Evolutionary conservation across 2,888 invertebrate genomes (phyloP), one percentile per base, ranked within the genome.

Genomic region (Neocrepidodera transversa): DNA sequence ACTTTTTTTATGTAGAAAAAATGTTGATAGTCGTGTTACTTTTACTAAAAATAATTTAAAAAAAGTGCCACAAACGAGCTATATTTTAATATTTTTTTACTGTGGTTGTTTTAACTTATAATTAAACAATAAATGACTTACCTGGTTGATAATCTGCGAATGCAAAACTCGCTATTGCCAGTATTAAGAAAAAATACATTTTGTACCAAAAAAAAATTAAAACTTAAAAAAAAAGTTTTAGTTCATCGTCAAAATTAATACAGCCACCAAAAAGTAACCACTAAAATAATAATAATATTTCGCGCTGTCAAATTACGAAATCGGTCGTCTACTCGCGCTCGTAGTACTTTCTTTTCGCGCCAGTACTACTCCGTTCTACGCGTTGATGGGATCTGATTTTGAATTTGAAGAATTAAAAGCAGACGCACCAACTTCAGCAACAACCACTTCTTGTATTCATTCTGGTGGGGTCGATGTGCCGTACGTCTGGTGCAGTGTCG

Each of bases 391-490:
- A 14, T 45, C 23, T 45, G 45, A 45, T 8, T 45, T 45, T 28
- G 45, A 18, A 23, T 54, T 54, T 45, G 54, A 58, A n/a, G n/a
- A n/a, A n/a, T 38, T 38, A 40, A 38, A 32, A 56, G 56, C 59
- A 59, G 50, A 36, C 63, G 38, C 36, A 18, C 47, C 59, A 47
- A 51, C 38, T 56, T 51, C 26, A 55, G 50, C 43, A 50, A 51
- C 57, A 49, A 62, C 62, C 62, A 64, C 59, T 64, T 63, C 59
- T 63, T 60, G 58, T 43, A 42, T 53, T 63, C n/a, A n/a, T n/a
- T n/a, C 53, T 64, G 57, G 58, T 54, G 64, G 62, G 64, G 64
- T 65, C 64, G 64, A 58, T 60, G 64, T 52, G 52, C 61, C 50
- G 45, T 45, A 43, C 35, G 56, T 51, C 49, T 58, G 36, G 53